These are phyloP conservation scores for Meteorus cinctellus DNA, from an alignment of 2,888 invertebrate species.

Conservation along the genomic window DNA sequence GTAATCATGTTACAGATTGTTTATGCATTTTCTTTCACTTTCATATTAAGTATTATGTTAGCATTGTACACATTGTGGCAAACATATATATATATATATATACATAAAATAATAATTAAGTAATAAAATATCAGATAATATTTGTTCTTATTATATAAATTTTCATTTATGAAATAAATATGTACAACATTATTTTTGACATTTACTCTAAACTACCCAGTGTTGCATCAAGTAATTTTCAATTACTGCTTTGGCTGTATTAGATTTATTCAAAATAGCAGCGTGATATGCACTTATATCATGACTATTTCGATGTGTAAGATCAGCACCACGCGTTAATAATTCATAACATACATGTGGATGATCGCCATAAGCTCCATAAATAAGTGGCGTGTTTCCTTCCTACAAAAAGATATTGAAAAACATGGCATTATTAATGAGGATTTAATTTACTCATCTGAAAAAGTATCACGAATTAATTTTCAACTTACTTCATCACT, in stretches of 20 bases:
- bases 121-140: conserved; percentile 6
- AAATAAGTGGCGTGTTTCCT: conserved; percentile 93
- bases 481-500: conserved; percentile 82
- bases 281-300: conserved; percentile 90
- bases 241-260: conserved; percentile 83
- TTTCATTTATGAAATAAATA: conserved; percentile 38
- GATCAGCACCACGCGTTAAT: conserved; percentile 85
- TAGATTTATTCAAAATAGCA: conserved; percentile 79
- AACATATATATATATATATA: conserved; percentile 29
- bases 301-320: conserved; percentile 86
- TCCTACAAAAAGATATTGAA: conserved; percentile 75
- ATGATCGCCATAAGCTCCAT: conserved; percentile 92
- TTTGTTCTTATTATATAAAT: conserved; percentile 41
- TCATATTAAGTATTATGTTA: conserved; percentile 28
- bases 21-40: conserved; percentile 33
- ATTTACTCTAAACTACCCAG: conserved; percentile 55
- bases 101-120: conserved; percentile 16
- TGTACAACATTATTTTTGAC: conserved; percentile 42
- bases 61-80: conserved; percentile 27
- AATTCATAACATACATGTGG: conserved; percentile 91
- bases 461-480: background rate
- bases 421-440: background rate
- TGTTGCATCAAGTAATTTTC: conserved; percentile 82
- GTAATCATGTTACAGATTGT: conserved; percentile 16
- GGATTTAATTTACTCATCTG: background rate